Conservation (phyloP, 2,888 invertebrate genomes). For the Lasioglossum zephyrum region DNA sequence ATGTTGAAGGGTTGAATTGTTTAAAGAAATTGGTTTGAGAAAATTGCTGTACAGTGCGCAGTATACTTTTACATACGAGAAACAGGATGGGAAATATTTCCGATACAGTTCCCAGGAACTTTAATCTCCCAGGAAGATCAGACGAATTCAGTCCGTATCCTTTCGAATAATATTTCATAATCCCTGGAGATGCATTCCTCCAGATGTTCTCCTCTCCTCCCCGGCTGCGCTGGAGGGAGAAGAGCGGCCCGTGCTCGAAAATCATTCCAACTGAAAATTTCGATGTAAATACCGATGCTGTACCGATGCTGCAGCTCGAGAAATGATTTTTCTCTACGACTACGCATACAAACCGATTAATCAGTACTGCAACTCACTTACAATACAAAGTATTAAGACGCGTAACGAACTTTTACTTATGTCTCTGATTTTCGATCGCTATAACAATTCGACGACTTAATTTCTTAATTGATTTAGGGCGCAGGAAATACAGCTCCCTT, state of each 20-base stretch:
- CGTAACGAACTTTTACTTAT: not conserved
- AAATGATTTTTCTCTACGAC: not conserved
- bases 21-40: not conserved
- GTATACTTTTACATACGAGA: not conserved
- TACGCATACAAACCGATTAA: not conserved
- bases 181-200: not conserved
- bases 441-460: not conserved
- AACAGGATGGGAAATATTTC: not conserved
- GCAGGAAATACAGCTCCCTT: not conserved
- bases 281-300: not conserved
- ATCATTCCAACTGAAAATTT: not conserved
- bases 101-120: not conserved
- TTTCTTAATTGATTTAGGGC: not conserved
- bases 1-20: not conserved
- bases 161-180: slow-evolving; percentile 23
- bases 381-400: too few relatives aligned
- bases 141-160: slow-evolving; percentile 7
- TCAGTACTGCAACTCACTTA: too few relatives aligned
- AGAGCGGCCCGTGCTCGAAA: not conserved
- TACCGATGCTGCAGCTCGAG: not conserved
- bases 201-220: not conserved
- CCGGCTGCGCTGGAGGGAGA: not conserved
- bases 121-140: slow-evolving; percentile 8
- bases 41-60: not conserved
- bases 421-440: not conserved